A percentile compares a stretch with the other conserved stretches of the same genome.
phyloP scores from a whole-genome alignment of 64 coral and sea anemone species.

The Platygyra sinensis region DNA sequence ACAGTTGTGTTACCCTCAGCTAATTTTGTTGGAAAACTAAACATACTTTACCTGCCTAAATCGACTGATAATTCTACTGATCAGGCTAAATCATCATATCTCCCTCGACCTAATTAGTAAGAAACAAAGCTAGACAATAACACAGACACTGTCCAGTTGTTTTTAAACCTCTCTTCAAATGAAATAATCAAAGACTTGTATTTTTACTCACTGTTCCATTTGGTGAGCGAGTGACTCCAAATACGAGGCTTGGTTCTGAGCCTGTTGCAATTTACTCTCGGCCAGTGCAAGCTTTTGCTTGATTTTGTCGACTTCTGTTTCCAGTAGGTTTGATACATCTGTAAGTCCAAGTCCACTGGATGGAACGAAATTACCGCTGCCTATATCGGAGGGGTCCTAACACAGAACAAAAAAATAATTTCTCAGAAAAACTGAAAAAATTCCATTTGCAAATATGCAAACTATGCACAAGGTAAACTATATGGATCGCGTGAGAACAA shows the following conservation, averaged over 20 bases:
- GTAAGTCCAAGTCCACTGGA: conserved; percentile 64
- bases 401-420: background rate
- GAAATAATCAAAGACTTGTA: background rate
- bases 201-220: conserved; percentile 63
- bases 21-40: too few relatives aligned
- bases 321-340: conserved; percentile 60
- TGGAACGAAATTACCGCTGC: conserved; percentile 66
- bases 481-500: too few relatives aligned
- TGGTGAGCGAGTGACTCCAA: conserved; percentile 40
- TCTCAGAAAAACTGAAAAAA: background rate
- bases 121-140: background rate
- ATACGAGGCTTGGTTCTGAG: conserved; percentile 43
- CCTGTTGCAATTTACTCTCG: conserved; percentile 17
- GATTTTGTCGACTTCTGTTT: conserved; percentile 34
- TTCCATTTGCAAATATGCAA: too few relatives aligned
- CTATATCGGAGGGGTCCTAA: conserved; percentile 52
- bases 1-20: too few relatives aligned
- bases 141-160: background rate
- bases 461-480: too few relatives aligned
- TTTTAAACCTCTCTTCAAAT: background rate
- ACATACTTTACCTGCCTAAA: too few relatives aligned
- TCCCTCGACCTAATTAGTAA: too few relatives aligned
- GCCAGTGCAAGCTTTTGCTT: conserved; percentile 14
- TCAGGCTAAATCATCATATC: too few relatives aligned
- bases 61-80: too few relatives aligned